Conservation (phyloP, 2,888 invertebrate species). For the Chymomyza amoena region DNA sequence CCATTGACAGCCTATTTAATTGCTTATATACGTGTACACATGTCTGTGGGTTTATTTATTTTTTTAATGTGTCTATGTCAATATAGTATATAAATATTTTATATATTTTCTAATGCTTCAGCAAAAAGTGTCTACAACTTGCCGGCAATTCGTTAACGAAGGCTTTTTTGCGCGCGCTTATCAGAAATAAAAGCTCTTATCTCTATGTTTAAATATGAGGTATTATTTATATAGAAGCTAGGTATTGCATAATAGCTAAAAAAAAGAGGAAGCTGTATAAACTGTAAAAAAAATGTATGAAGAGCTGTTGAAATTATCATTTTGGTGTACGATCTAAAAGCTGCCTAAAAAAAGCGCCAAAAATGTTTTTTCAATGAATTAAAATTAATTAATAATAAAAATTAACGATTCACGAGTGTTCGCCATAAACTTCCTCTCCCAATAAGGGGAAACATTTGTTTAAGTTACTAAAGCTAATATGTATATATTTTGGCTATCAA, state of each 20-base stretch:
- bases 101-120: background rate
- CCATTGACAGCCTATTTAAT: background rate
- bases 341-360: background rate
- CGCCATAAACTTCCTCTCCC: background rate
- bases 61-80: background rate
- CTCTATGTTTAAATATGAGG: constrained; percentile 47
- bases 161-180: constrained; percentile 26
- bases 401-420: background rate
- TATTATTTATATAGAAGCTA: background rate
- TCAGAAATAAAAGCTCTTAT: constrained; percentile 51
- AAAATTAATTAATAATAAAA: background rate
- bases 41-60: background rate
- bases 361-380: background rate
- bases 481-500: background rate
- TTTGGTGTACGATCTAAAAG: background rate
- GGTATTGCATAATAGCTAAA: background rate
- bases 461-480: background rate
- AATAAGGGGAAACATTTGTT: background rate
- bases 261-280: background rate
- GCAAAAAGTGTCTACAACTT: background rate
- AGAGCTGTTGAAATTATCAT: background rate
- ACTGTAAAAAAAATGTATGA: background rate
- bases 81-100: background rate
- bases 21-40: background rate
- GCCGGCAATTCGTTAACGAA: background rate